Percentiles rank a stretch among this genome's conserved stretches.
Conservation (phyloP, 2,113 vertebrate genomes). For the Takifugu flavidus region DNA sequence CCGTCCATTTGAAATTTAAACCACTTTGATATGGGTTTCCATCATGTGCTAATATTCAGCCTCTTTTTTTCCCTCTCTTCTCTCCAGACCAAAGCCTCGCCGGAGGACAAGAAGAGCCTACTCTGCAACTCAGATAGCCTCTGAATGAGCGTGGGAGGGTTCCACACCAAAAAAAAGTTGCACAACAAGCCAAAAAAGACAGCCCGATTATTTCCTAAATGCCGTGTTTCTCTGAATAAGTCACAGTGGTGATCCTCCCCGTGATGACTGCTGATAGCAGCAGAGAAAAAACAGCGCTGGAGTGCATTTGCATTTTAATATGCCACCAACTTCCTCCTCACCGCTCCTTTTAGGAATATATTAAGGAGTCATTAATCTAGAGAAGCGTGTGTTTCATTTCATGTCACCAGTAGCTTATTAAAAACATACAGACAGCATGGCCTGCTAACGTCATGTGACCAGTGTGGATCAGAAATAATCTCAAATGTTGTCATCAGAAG, state of each 20-base stretch:
- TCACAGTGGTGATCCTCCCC: conserved; percentile 39
- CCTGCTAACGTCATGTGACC: background rate
- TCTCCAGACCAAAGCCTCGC: conserved; percentile 16
- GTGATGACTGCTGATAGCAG: conserved; percentile 54
- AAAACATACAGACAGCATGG: background rate
- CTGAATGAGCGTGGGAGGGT: conserved; percentile 10
- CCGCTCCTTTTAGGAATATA: background rate
- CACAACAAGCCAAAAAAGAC: conserved; percentile 51
- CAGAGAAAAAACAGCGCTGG: conserved; percentile 23
- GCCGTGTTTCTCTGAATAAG: conserved; percentile 62
- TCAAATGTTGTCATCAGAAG: background rate
- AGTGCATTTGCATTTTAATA: conserved; percentile 66
- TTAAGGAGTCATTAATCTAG: background rate
- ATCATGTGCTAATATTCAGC: conserved; percentile 29
- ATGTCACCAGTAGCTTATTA: conserved; percentile 27
- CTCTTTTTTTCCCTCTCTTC: background rate
- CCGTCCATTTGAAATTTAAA: conserved; percentile 39
- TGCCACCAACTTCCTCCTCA: conserved; percentile 27
- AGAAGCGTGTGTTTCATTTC: conserved; percentile 48
- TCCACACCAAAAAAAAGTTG: conserved; percentile 36
- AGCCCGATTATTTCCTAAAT: conserved; percentile 69
- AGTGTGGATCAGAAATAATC: background rate
- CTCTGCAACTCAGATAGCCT: conserved; percentile 16
- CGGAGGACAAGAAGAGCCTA: conserved; percentile 18
- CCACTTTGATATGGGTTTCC: conserved; percentile 35